phyloP scores from a whole-genome alignment of 2,113 vertebrate genomes.

The Eurypyga helias region DNA sequence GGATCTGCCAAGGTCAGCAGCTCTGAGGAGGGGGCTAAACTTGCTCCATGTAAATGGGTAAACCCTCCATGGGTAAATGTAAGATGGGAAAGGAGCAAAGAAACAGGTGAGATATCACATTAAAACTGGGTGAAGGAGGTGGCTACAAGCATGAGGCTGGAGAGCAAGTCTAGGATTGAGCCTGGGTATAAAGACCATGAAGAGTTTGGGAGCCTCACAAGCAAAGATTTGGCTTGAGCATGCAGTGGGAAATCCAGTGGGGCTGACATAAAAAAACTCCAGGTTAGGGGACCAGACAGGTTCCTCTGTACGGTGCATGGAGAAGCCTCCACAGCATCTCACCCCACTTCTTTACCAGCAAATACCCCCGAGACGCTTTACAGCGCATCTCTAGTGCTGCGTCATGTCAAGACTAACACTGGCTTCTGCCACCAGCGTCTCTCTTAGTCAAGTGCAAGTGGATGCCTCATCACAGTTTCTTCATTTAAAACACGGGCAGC shows the following conservation, averaged over 20 bases:
- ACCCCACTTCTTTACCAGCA: not conserved
- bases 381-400: not conserved
- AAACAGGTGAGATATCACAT: not conserved
- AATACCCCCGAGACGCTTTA: accelerated
- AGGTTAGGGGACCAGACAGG: not conserved
- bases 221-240: not conserved
- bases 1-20: not conserved
- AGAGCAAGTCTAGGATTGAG: not conserved
- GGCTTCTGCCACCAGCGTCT: not conserved
- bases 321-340: accelerated
- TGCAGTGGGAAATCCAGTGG: accelerated
- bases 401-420: not conserved
- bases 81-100: not conserved
- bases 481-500: not conserved
- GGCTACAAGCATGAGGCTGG: not conserved
- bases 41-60: accelerated
- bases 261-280: not conserved
- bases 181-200: not conserved
- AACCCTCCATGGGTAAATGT: not conserved
- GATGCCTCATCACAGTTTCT: not conserved
- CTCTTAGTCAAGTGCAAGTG: not conserved
- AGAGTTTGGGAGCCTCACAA: not conserved
- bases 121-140: not conserved
- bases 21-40: not conserved
- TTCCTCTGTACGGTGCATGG: not conserved